Evolutionary conservation across 2,113 vertebrate genomes (phyloP).

Genomic region (Perca fluviatilis): DNA sequence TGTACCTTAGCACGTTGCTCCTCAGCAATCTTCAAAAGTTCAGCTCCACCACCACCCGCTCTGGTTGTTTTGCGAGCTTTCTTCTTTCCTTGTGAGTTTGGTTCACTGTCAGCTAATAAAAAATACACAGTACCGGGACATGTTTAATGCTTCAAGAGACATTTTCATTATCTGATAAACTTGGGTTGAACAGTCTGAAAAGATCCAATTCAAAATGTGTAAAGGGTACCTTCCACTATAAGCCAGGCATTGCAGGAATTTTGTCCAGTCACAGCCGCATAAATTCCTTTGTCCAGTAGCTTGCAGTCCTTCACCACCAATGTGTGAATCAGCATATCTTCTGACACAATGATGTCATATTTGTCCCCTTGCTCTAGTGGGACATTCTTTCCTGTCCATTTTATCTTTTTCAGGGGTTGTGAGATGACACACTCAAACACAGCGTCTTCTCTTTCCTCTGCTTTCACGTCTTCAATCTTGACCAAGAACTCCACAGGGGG

Average conservation of each 20-base stretch:
- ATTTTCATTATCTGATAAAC: neutral
- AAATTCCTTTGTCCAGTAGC: conserved; percentile 88
- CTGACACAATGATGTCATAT: conserved; percentile 84
- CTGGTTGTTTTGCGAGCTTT: conserved; percentile 80
- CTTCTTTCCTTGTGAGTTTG: conserved; percentile 74
- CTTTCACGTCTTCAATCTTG: conserved; percentile 82
- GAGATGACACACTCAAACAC: conserved; percentile 87
- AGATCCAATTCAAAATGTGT: neutral
- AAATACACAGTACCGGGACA: neutral
- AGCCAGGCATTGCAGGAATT: conserved; percentile 90
- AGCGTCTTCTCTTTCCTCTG: conserved; percentile 83
- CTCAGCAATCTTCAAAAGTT: conserved; percentile 73
- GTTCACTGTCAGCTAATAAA: conserved; percentile 77
- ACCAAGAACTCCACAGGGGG: conserved; percentile 84
- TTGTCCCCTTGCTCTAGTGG: conserved; percentile 81
- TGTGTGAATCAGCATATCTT: conserved; percentile 88
- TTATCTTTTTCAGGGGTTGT: conserved; percentile 76
- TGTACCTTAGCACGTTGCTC: conserved; percentile 77
- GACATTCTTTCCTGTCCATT: conserved; percentile 86
- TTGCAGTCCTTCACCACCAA: conserved; percentile 84
- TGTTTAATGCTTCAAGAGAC: neutral
- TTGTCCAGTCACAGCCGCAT: conserved; percentile 83
- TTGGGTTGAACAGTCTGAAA: neutral
- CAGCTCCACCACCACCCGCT: conserved; percentile 73
- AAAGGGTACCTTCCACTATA: conserved; percentile 85